Evolutionary conservation across 2,797 vertebrate species (phyloP), one percentile per base, ranked within the genome.

Genomic region (Momotus momota): DNA sequence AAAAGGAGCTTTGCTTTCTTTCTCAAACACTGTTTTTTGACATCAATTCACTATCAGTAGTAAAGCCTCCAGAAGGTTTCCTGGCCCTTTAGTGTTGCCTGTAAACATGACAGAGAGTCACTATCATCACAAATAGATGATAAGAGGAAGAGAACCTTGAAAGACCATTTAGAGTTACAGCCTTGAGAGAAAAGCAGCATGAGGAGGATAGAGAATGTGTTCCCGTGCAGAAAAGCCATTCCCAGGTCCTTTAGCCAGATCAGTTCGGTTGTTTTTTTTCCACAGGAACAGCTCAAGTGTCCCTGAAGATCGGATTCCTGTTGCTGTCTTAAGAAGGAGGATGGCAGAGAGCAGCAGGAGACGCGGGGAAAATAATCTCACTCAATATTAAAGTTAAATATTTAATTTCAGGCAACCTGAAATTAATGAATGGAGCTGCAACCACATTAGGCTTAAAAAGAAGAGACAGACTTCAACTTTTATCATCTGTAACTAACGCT

Each of bases 341-440:
- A 91, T 78, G 90, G 86, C 86, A 91, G 74, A 80, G 81, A 93
- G 55, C 65, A 90, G 90, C 61, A 84, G 55, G 88, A 90, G 60
- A 86, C 54, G 51, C 1, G 7, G 71, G n/a, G 64, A 29, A 91
- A 91, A 71, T 33, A 49, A 45, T 19, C 45, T 60, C 35, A 60
- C 33, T 35, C 35, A 35, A 35, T 35, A 35, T 35, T 35, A 8
- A 35, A 35, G 35, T 35, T 35, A 35, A 21, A 71, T 94, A 91
- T 94, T 90, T 87, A 92, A 91, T 94, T 85, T 80, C 72, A 73
- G 21, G 54, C 62, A 66, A 70, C 64, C 57, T 86, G 81, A 88
- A 94, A 94, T 82, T 91, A 91, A 93, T 86, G 84, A 94, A 54
- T 45, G 88, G 40, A 52, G 81, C 52, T 81, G 35, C 54, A 92